Evolutionary conservation across 1,140 invertebrate genomes (phyloP), one percentile per base, ranked within the genome.

Genomic region (Proctacanthus coquilletti): DNA sequence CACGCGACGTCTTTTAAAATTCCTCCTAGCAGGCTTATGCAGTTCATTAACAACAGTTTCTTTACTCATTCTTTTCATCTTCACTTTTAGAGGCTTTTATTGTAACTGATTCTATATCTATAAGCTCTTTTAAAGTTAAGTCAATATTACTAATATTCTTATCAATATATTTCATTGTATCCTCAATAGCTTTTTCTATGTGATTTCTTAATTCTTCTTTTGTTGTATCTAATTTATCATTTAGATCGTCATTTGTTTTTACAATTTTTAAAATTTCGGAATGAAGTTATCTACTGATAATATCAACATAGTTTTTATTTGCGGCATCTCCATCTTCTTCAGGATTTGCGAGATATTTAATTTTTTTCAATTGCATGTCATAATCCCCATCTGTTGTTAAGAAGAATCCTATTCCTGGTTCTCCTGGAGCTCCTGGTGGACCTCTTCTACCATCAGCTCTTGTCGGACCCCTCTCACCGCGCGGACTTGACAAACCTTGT

Each of bases 11-110:
- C 60, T 42, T 17, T 18, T 33, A 49, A 48, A 63, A 42, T 53
- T 57, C 35, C 43, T 45, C 34, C 60, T 40, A 15, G 52, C 53
- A 29, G 48, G 47, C 43, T 46, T 55, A 42, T 61, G 57, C 25
- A 61, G 40, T 45, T 61, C 60, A 30, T 52, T 42, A n/a, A 58
- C 47, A 11, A 61, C 36, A 6, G 44, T 18, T 34, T 25, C 19
- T 43, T 47, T 51, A 20, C 37, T 36, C 40, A 46, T 45, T 39
- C 32, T 36, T 40, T n/a, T n/a, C n/a, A n/a, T n/a, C n/a, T n/a
- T n/a, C n/a, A n/a, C n/a, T n/a, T n/a, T n/a, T n/a, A n/a, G n/a
- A n/a, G n/a, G n/a, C n/a, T n/a, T n/a, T n/a, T n/a, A n/a, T n/a
- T n/a, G n/a, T n/a, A n/a, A n/a, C n/a, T n/a, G n/a, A n/a, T n/a